Conservation (phyloP, 2,113 vertebrate genomes). For the Crypturellus undulatus region DNA sequence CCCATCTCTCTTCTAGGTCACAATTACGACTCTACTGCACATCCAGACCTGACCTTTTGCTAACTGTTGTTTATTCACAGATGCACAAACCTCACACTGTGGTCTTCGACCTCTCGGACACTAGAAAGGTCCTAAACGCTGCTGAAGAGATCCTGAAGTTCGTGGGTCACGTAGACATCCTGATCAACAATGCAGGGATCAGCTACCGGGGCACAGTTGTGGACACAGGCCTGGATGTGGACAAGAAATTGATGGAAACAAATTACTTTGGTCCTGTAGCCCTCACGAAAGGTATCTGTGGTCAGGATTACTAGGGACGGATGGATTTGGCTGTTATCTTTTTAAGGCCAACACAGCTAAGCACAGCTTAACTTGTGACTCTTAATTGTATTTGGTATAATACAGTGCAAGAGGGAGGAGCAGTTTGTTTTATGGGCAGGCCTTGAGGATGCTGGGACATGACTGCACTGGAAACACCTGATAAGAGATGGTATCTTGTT, state of each 20-base stretch:
- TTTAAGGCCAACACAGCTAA: neutral
- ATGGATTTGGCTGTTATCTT: neutral
- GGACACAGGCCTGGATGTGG: constrained; percentile 88
- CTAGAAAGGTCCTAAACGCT: constrained; percentile 72
- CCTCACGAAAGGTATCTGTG: constrained; percentile 89
- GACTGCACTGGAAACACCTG: neutral
- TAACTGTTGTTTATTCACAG: constrained; percentile 67
- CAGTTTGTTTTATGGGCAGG: neutral
- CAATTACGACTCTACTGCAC: neutral
- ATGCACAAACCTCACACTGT: constrained; percentile 82
- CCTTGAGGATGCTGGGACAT: neutral
- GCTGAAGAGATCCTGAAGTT: constrained; percentile 87
- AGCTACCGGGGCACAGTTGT: constrained; percentile 90
- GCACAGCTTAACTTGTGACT: neutral
- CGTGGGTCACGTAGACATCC: constrained; percentile 88
- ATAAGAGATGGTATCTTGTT: neutral
- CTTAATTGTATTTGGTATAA: neutral
- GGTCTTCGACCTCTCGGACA: constrained; percentile 88
- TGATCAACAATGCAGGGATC: constrained; percentile 95
- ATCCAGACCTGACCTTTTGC: neutral
- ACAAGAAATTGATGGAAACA: constrained; percentile 92
- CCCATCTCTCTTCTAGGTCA: neutral
- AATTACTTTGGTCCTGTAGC: constrained; percentile 97
- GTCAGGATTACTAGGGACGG: neutral
- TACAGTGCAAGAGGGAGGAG: neutral